Percentiles rank a stretch among this genome's conserved stretches.
Evolutionary conservation across 2,797 vertebrate species (phyloP).

Genomic region (Sandelia bainsii): DNA sequence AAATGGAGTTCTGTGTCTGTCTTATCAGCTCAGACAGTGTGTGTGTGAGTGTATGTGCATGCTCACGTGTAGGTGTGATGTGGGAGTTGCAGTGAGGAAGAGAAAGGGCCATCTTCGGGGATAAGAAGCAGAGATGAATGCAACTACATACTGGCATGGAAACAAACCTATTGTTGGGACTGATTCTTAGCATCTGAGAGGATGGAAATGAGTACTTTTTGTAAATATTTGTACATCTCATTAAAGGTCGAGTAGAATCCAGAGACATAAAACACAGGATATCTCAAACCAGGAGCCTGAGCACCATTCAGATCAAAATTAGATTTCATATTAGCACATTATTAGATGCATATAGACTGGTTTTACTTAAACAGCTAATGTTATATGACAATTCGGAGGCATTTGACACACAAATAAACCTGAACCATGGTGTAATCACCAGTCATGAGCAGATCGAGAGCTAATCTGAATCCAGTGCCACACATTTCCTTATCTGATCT

Average conservation of each 20-base stretch:
- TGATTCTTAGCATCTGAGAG: slow-evolving; percentile 59
- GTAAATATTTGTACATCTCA: slow-evolving; percentile 61
- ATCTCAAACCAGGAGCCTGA: slow-evolving; percentile 35
- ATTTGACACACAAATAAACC: slow-evolving; percentile 51
- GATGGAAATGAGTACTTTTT: slow-evolving; percentile 70
- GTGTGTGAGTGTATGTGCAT: neutral
- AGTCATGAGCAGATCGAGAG: slow-evolving; percentile 25
- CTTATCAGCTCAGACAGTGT: slow-evolving; percentile 11
- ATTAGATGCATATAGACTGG: slow-evolving; percentile 22
- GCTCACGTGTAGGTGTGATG: neutral
- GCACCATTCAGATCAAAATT: slow-evolving; percentile 35
- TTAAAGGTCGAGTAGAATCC: slow-evolving; percentile 66
- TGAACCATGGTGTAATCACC: slow-evolving; percentile 34
- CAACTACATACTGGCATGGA: slow-evolving; percentile 55
- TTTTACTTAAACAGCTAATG: slow-evolving; percentile 37
- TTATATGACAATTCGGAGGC: slow-evolving; percentile 30
- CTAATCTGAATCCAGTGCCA: slow-evolving; percentile 53
- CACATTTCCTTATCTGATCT: slow-evolving; percentile 54
- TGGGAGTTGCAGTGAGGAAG: slow-evolving; percentile 23
- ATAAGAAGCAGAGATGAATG: slow-evolving; percentile 42
- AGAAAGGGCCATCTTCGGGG: slow-evolving; percentile 40
- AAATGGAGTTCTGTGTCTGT: slow-evolving; percentile 30
- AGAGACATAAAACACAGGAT: slow-evolving; percentile 43
- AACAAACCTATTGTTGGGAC: slow-evolving; percentile 54
- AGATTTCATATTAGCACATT: slow-evolving; percentile 30